Evolutionary conservation across 2,888 invertebrate genomes (phyloP), one percentile per base, ranked within the genome.

Genomic region (Linnaemya vulpina): DNA sequence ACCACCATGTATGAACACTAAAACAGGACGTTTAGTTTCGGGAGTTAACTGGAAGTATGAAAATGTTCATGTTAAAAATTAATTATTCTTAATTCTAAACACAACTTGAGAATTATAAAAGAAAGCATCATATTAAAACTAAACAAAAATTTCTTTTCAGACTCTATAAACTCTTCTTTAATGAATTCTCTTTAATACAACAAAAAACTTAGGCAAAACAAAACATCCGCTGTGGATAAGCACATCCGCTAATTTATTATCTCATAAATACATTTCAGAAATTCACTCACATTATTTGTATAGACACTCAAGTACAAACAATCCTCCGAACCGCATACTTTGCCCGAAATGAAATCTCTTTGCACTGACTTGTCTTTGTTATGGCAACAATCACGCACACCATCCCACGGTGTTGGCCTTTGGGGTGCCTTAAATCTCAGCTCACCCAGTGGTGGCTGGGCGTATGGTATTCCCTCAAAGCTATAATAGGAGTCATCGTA

Each of bases 251-350:
- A 68, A 68, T 68, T 74, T 78, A 43, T 73, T 53, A n/a, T 49
- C 17, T 71, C 15, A 40, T 63, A 73, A 51, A 77, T 67, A 22
- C 58, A 68, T 10, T 49, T n/a, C 35, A 30, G 22, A 25, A 46
- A 73, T 65, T 30, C 71, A 87, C 89, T 88, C 83, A 92, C 92
- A 88, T 91, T 89, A 80, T 91, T 92, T 17, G 91, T 90, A 73
- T 89, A 92, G 38, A 94, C 92, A 89, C 94, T 94, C 10, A 94
- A 88, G 87, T 93, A 93, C n/a, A 94, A 89, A 84, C 94, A 94
- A 87, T 94, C 93, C 89, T 94, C 94, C 40, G 90, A 89, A 9
- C 94, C 94, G 60, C 93, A 90, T 8, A 92, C 87, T 86, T 90
- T 90, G 51, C 92, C 88, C 22, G 84, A 86, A 5, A 92, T 87